Evolutionary conservation across 2,888 invertebrate species (phyloP), one percentile per base, ranked within the genome.

Genomic region (Eupithecia centaureata): DNA sequence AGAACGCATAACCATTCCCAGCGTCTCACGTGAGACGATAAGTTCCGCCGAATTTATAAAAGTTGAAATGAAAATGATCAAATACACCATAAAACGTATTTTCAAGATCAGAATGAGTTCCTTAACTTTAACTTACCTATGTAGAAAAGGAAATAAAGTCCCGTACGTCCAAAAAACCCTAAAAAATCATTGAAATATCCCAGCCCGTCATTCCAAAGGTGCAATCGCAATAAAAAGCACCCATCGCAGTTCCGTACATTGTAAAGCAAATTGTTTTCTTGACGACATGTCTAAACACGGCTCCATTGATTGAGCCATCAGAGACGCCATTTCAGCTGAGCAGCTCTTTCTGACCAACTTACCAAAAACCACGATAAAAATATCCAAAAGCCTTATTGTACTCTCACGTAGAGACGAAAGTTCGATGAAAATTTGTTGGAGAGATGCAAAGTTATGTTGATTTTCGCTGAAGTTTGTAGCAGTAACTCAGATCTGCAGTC

Each of bases 291-390:
- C 86, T 86, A 86, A 85, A 86, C 87, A 85, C 86, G 80, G 82
- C 74, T 68, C 83, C 87, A 87, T 87, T 89, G 91, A 92, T 92
- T 91, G 89, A 92, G 90, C 86, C 92, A 90, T 92, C 89, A 85
- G 84, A 70, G 79, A 79, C 84, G 85, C 84, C 84, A 85, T 89
- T 89, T 85, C 85, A 86, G 85, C 86, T 84, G 83, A 86, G 86
- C 86, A 83, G 84, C 85, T 82, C 81, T 18, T 78, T 72, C 65
- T 69, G 27, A 73, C 79, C 68, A 82, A 72, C 57, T 76, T 80
- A 77, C 18, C 10, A 30, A 61, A 38, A 71, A 73, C 72, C 73
- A 68, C 13, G 10, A 13, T 28, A 18, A 42, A 7, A 33, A 61
- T 7, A 2, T 27, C 8, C 5, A 30, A 42, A 63, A 25, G 10